phyloP scores from a whole-genome alignment of 2,113 vertebrate species.

The Cryptotis parvus region DNA sequence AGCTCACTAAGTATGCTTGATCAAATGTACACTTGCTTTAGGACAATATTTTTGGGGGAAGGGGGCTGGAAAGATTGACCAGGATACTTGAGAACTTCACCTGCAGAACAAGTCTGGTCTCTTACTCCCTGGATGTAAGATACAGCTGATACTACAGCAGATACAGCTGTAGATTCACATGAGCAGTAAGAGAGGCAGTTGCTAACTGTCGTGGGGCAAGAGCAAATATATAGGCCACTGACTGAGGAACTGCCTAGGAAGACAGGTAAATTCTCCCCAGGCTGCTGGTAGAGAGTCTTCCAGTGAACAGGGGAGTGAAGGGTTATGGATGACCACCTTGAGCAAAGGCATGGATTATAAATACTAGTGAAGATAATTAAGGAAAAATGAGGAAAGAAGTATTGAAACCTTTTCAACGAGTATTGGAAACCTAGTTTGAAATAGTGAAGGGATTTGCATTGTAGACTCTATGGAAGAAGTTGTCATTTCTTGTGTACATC shows the following conservation, averaged over 20 bases:
- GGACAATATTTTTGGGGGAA: neutral
- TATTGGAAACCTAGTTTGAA: neutral
- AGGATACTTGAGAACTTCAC: neutral
- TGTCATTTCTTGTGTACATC: neutral
- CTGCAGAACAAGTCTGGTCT: neutral
- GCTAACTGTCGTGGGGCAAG: neutral
- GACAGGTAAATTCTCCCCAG: neutral
- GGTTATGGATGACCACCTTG: neutral
- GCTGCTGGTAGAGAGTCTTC: too few relatives aligned
- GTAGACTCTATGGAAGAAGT: neutral
- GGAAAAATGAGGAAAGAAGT: neutral
- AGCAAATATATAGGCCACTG: neutral
- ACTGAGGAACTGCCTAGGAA: neutral
- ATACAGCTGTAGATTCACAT: rapidly evolving
- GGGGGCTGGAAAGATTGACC: neutral
- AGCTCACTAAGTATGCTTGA: conserved; percentile 6
- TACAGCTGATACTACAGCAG: too few relatives aligned
- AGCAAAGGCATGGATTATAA: neutral
- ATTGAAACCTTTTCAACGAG: neutral
- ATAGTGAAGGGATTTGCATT: neutral
- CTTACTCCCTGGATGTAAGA: too few relatives aligned
- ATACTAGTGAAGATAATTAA: neutral
- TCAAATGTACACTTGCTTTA: neutral
- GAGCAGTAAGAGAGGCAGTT: neutral
- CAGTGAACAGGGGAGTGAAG: neutral